phyloP scores from a whole-genome alignment of 2,797 vertebrate species.

The Otus scops region DNA sequence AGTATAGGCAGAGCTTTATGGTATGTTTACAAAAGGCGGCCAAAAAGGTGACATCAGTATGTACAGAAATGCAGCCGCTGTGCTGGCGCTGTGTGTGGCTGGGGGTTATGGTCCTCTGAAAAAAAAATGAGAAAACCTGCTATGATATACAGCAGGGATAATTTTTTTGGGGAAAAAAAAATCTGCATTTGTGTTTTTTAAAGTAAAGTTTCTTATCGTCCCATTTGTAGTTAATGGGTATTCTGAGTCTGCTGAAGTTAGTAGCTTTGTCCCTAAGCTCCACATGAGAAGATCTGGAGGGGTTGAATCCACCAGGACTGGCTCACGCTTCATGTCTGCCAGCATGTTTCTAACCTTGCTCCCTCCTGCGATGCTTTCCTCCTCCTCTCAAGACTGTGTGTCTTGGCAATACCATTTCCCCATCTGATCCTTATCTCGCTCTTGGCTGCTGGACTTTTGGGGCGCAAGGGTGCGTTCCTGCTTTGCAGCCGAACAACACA shows the following conservation, averaged over 20 bases:
- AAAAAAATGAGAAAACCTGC: background rate
- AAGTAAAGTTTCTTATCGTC: background rate
- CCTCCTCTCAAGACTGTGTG: background rate
- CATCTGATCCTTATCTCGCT: background rate
- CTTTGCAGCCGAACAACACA: background rate
- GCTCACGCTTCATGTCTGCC: background rate
- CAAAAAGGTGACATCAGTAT: background rate
- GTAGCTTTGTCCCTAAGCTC: background rate
- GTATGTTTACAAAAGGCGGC: background rate
- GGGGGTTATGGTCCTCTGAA: background rate
- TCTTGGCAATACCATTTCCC: background rate
- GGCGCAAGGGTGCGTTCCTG: background rate
- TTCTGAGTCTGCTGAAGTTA: background rate
- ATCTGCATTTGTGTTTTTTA: background rate
- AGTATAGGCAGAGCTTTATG: background rate
- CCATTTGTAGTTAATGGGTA: background rate
- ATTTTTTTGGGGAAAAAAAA: background rate
- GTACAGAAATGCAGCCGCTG: background rate
- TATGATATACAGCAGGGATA: background rate
- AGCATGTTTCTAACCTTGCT: background rate
- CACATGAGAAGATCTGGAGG: background rate
- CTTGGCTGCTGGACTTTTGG: background rate
- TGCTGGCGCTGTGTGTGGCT: accelerated
- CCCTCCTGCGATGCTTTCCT: background rate
- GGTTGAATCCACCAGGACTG: background rate